Evolutionary conservation across 2,797 vertebrate genomes (phyloP), one percentile per base, ranked within the genome.

Genomic region (Emys orbicularis): DNA sequence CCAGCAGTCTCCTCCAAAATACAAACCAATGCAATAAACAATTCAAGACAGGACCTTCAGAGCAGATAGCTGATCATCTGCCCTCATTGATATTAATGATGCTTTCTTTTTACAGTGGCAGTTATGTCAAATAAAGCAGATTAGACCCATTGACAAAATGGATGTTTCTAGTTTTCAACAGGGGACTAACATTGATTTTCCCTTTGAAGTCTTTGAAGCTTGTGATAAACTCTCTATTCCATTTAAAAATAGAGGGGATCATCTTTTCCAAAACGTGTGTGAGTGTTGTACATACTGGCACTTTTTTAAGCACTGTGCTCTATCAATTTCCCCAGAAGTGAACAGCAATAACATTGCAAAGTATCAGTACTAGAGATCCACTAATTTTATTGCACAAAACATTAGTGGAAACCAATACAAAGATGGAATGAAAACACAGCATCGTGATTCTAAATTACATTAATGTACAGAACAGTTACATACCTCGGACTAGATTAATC

Each of bases 161-260:
- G 77, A 93, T 95, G 41, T 34, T 94, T 88, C 83, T 90, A 44
- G 21, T 83, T 95, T 96, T 94, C 91, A 94, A 8, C 19, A 1
- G 65, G 49, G 65, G 53, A 92, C 96, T 94, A 94, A 90, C 93
- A 96, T 88, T 92, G 90, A 96, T 97, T 96, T 97, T 90, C 74
- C 53, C 23, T 97, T 83, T 92, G 90, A 96, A 90, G 29, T 84
- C 88, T 90, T 95, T 94, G 94, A 97, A 92, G 21, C 68, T 83
- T 94, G 52, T 95, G 77, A 90, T 81, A 93, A 97, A 95, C n/a
- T 77, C 79, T 61, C 77, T 18, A 41, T 84, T 79, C 65, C 72
- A 65, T 93, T 90, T 57, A 88, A 80, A 95, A 93, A 95, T 96
- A 68, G 79, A 72, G 87, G 94, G 49, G 2, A 92, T 93, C 49